phyloP scores from a whole-genome alignment of 2,888 invertebrate genomes.

The Oscheius sp. region DNA sequence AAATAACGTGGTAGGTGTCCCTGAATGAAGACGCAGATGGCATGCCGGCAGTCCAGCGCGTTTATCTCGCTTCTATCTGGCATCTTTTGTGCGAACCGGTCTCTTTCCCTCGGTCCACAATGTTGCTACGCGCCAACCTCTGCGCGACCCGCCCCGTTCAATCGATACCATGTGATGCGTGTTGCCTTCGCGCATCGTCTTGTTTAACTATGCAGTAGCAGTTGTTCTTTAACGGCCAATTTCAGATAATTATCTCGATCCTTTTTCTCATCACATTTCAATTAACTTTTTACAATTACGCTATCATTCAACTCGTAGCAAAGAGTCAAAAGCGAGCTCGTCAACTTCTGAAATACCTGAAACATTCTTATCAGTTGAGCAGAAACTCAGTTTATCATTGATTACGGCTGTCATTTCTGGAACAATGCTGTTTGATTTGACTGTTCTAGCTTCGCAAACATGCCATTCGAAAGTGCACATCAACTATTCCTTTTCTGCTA shows the following conservation, averaged over 20 bases:
- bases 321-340: background rate
- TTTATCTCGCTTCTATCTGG: slow-evolving; percentile 37
- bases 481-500: slow-evolving; percentile 1
- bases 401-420: slow-evolving; percentile 13
- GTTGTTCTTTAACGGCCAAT: background rate
- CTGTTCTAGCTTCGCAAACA: too few relatives aligned
- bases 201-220: slow-evolving; percentile 26
- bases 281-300: too few relatives aligned
- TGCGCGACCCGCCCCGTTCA: slow-evolving; percentile 32
- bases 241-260: background rate
- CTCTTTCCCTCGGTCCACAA: slow-evolving; percentile 28
- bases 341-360: background rate
- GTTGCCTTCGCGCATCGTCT: slow-evolving; percentile 37
- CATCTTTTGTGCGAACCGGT: slow-evolving; percentile 39
- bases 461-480: too few relatives aligned
- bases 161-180: slow-evolving; percentile 40
- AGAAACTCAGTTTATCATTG: slow-evolving; percentile 9
- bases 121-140: slow-evolving; percentile 27
- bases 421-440: background rate
- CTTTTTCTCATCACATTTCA: too few relatives aligned
- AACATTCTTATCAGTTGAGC: slow-evolving; percentile 8
- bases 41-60: slow-evolving; percentile 29
- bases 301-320: too few relatives aligned
- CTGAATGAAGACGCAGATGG: slow-evolving; percentile 34
- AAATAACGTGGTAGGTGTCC: slow-evolving; percentile 28